A percentile compares a stretch with the other conserved stretches of the same genome.
These are phyloP conservation scores for Zapornia atra DNA, from an alignment of 2,113 vertebrate genomes.

Conservation along the genomic window DNA sequence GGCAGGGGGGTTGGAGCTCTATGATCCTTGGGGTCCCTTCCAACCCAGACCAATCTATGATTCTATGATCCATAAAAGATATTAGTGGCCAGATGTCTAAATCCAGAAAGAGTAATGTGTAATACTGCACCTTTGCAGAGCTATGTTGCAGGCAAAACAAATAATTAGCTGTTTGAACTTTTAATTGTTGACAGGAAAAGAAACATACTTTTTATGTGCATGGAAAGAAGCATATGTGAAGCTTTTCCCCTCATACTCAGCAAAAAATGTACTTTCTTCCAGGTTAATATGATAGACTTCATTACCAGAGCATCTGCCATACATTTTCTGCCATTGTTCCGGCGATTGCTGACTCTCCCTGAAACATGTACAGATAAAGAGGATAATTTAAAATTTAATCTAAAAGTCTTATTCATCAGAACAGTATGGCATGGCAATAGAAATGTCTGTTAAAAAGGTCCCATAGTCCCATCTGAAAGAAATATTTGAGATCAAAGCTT, in stretches of 20 bases:
- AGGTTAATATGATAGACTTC: slow-evolving; percentile 96
- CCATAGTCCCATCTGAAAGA: neutral
- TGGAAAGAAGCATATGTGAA: slow-evolving; percentile 97
- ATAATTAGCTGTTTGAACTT: neutral
- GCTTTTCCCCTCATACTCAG: slow-evolving; percentile 94
- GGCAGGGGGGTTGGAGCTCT: too few relatives aligned
- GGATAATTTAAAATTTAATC: neutral
- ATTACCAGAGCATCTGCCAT: slow-evolving; percentile 94
- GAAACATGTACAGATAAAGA: slow-evolving; percentile 50
- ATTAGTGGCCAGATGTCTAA: neutral
- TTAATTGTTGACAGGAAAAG: neutral
- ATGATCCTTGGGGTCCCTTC: too few relatives aligned
- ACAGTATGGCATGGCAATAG: neutral
- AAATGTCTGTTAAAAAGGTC: neutral
- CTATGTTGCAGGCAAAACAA: neutral
- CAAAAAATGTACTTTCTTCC: slow-evolving; percentile 94
- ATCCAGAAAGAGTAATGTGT: neutral
- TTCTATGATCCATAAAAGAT: neutral
- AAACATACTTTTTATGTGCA: slow-evolving; percentile 94
- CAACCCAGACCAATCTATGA: too few relatives aligned
- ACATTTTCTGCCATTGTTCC: slow-evolving; percentile 96
- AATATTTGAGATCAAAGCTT: neutral
- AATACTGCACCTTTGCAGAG: neutral
- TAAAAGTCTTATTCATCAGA: neutral
- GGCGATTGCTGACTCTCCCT: slow-evolving; percentile 94